A percentile compares a stretch with the other conserved stretches of the same genome.
These are phyloP conservation scores for Lepidochitona cinerea DNA, from an alignment of 2,888 invertebrate species.

Conservation along the genomic window DNA sequence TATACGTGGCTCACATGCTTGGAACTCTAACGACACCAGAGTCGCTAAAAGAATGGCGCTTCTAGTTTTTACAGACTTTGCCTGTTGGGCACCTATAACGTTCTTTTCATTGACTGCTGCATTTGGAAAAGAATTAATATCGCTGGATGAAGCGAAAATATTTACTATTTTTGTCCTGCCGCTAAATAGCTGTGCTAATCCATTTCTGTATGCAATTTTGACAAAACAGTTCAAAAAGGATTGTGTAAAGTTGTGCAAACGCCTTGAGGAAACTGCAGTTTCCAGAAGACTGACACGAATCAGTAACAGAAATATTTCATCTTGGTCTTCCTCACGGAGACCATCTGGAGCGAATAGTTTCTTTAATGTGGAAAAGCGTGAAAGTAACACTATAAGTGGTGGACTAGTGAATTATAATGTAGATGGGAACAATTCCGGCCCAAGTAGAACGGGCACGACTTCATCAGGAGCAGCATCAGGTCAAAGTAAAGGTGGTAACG, in stretches of 20 bases:
- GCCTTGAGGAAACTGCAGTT: slow-evolving; percentile 82
- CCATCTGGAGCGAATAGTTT: slow-evolving; percentile 45
- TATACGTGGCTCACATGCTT: slow-evolving; percentile 92
- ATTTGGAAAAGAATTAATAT: slow-evolving; percentile 90
- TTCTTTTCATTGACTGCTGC: slow-evolving; percentile 95
- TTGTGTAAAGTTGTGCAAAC: slow-evolving; percentile 94
- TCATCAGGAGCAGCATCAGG: not conserved
- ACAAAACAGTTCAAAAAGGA: slow-evolving; percentile 99
- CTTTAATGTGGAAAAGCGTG: slow-evolving; percentile 39
- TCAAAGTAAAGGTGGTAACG: not conserved
- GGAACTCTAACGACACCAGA: slow-evolving; percentile 97
- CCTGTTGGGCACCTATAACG: slow-evolving; percentile 98
- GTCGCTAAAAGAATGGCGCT: slow-evolving; percentile 98
- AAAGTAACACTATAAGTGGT: slow-evolving; percentile 31
- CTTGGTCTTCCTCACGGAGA: slow-evolving; percentile 38
- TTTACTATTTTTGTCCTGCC: slow-evolving; percentile 97
- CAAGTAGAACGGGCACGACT: not conserved
- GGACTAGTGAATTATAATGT: not conserved
- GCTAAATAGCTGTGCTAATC: slow-evolving; percentile 97
- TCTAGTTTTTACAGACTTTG: slow-evolving; percentile 95
- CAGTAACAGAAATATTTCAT: slow-evolving; percentile 44
- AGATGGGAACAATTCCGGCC: not conserved
- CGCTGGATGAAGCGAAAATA: slow-evolving; percentile 94
- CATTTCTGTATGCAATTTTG: slow-evolving; percentile 96
- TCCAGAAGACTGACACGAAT: slow-evolving; percentile 56